Conservation (phyloP, 2,888 invertebrate species). For the Octodonta nipae region DNA sequence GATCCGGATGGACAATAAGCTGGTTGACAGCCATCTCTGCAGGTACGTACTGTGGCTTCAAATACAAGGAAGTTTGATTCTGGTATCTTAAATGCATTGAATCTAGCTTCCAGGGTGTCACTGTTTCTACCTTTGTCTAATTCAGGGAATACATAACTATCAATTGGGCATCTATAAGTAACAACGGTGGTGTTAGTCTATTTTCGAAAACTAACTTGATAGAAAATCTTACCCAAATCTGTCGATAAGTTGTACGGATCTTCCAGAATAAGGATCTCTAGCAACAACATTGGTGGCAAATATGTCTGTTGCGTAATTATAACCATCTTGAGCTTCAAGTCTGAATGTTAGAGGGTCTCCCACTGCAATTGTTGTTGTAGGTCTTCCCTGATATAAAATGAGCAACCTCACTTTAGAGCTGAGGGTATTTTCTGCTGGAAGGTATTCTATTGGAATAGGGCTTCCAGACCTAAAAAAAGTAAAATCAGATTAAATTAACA, state of each 20-base stretch:
- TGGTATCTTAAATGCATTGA: conserved; percentile 88
- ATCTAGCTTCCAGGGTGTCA: conserved; percentile 77
- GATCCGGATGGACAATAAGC: conserved; percentile 67
- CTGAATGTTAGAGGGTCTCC: conserved; percentile 84
- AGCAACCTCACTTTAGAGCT: conserved; percentile 75
- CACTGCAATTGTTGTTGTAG: conserved; percentile 85
- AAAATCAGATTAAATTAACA: neutral
- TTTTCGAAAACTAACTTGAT: neutral
- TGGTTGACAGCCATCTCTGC: conserved; percentile 79
- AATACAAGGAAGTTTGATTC: conserved; percentile 88
- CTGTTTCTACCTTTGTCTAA: conserved; percentile 73
- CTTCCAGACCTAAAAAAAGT: conserved; percentile 59
- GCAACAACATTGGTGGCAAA: conserved; percentile 88
- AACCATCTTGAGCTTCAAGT: conserved; percentile 77
- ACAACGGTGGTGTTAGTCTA: no score
- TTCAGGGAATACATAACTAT: conserved; percentile 83
- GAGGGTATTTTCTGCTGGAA: conserved; percentile 80
- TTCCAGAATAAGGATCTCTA: conserved; percentile 79
- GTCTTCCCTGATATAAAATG: conserved; percentile 79
- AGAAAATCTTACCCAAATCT: conserved; percentile 58
- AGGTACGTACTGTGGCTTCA: conserved; percentile 81
- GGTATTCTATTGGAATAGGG: conserved; percentile 82
- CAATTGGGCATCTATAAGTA: conserved; percentile 87
- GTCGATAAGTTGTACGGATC: conserved; percentile 81
- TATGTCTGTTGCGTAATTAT: conserved; percentile 76